Evolutionary conservation across 92 coral and sea anemone genomes (phyloP), one percentile per base, ranked within the genome.

Genomic region (Parazoanthus swiftii): DNA sequence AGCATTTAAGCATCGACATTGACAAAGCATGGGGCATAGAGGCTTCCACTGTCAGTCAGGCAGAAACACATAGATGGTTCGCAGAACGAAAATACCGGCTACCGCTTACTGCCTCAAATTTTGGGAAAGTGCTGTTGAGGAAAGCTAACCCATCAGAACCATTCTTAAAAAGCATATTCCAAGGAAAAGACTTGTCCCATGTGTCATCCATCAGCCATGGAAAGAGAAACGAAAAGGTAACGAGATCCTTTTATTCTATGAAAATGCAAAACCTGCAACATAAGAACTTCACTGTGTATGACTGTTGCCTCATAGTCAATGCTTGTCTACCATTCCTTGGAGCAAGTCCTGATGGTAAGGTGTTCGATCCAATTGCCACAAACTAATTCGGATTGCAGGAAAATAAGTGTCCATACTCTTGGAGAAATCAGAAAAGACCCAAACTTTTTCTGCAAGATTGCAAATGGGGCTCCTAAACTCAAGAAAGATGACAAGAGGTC

Each of bases 121-220:
- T 92, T 86, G 94, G 92, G 26, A 89, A 91, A 90, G 90, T 89
- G 35, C 84, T 89, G 33, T 71, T 66, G 58, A 83, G 91, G 85
- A 88, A 90, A 88, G 44, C 75, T 21, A 78, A 83, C 29, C 91
- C 94, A 37, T 73, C 94, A 15, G 90, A 85, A 76, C 48, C 88
- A 80, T 91, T 91, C 73, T 56, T 89, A 38, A 91, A 86, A 43
- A 80, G 81, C 48, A 81, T 91, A 73, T 91, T 91, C 63, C 43
- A 74, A 75, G 43, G 86, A 51, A 89, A 86, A 66, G 91, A 88
- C 71, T 38, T 88, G 58, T 91, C 92, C 67, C 87, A 92, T 81
- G 91, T 84, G 20, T 68, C 89, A 81, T 86, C 95, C 78, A 74
- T 91, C 58, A 79, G 23, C 82, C 91, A 93, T 93, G 93, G 95